Evolutionary conservation across 2,797 vertebrate genomes (phyloP).

Genomic region (Gymnopithys bicolor): DNA sequence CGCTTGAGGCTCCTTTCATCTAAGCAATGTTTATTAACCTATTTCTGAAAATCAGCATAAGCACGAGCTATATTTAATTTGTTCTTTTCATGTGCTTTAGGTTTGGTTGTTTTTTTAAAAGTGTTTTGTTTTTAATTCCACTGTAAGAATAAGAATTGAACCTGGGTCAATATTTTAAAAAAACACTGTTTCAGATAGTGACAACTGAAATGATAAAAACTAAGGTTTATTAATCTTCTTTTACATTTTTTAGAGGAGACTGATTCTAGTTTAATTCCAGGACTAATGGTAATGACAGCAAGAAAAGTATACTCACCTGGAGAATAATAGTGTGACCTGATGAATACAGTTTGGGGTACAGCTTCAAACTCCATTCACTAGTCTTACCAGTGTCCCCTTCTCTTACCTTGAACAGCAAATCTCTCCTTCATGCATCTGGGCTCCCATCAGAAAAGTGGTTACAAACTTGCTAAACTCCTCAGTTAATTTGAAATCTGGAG

Average conservation of each 20-base stretch:
- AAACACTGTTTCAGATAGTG: neutral
- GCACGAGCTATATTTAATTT: constrained; percentile 54
- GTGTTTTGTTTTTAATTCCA: neutral
- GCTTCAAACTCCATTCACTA: neutral
- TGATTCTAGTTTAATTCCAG: neutral
- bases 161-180: neutral
- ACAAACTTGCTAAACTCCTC: neutral
- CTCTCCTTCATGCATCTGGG: neutral
- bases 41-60: constrained; percentile 65
- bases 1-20: constrained; percentile 64
- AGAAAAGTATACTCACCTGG: neutral
- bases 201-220: neutral
- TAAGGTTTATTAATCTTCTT: neutral
- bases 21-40: constrained; percentile 68
- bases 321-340: neutral
- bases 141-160: neutral
- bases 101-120: neutral
- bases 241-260: neutral
- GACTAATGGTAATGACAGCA: neutral
- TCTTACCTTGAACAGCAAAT: neutral
- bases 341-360: neutral
- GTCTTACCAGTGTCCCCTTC: neutral
- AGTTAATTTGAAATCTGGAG: neutral
- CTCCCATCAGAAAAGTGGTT: neutral
- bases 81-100: constrained; percentile 27